phyloP scores from a whole-genome alignment of 2,888 invertebrate species.

The Endomychus coccineus region DNA sequence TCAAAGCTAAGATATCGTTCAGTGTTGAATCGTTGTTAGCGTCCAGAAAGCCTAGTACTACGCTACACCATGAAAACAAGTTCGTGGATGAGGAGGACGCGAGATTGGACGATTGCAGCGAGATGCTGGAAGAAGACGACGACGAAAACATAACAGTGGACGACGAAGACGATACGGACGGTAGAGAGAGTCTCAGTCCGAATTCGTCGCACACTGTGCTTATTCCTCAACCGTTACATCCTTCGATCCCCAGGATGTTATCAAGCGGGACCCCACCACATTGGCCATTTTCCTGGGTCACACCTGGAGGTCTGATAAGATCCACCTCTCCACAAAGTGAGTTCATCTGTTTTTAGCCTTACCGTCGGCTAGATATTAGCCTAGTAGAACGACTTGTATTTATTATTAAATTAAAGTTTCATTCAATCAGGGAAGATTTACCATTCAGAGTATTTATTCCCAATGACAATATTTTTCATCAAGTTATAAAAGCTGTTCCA shows the following conservation, averaged over 20 bases:
- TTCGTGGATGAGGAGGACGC: slow-evolving; percentile 27
- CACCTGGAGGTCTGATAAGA: slow-evolving; percentile 54
- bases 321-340: slow-evolving; percentile 55
- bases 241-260: slow-evolving; percentile 52
- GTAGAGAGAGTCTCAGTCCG: slow-evolving; percentile 44
- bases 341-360: too few species aligned
- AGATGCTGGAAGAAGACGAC: slow-evolving; percentile 44
- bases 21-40: slow-evolving; percentile 61
- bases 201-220: slow-evolving; percentile 53
- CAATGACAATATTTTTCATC: too few species aligned
- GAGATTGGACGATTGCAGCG: slow-evolving; percentile 21
- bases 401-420: too few species aligned
- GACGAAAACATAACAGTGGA: slow-evolving; percentile 42
- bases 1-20: slow-evolving; percentile 63
- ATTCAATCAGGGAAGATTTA: too few species aligned
- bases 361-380: not conserved
- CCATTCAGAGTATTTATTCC: too few species aligned
- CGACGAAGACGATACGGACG: slow-evolving; percentile 40
- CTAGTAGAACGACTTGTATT: too few species aligned
- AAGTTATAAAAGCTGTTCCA: too few species aligned
- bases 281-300: slow-evolving; percentile 59
- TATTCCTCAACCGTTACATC: slow-evolving; percentile 59
- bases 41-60: slow-evolving; percentile 21
- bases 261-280: slow-evolving; percentile 48
- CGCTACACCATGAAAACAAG: slow-evolving; percentile 27